A percentile compares a stretch with the other conserved stretches of the same genome.
Conservation (phyloP, 1,140 invertebrate species). For the Sarcophaga peregrina region DNA sequence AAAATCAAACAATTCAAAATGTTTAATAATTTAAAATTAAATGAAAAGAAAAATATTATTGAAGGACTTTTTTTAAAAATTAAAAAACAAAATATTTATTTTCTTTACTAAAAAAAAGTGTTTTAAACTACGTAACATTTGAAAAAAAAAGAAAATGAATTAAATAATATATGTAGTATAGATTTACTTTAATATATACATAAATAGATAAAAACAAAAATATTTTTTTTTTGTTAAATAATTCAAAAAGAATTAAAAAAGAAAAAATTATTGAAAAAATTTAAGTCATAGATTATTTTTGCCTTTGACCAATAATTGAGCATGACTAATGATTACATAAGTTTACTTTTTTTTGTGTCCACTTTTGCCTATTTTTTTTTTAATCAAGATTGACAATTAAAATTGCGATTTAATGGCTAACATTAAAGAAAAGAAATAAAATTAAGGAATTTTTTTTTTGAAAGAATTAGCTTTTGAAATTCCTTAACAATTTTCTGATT, state of each 20-base stretch:
- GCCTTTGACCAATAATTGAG: not conserved
- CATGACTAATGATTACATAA: constrained; percentile 27
- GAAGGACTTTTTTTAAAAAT: not conserved
- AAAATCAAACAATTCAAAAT: not conserved
- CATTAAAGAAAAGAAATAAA: not conserved
- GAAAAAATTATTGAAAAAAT: not conserved
- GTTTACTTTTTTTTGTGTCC: not conserved
- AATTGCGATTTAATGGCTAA: no score
- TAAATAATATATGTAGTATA: not conserved
- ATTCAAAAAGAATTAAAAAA: not conserved
- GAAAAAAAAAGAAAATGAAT: constrained; percentile 10
- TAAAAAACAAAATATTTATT: not conserved
- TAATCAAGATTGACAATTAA: no score
- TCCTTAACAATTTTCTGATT: not conserved
- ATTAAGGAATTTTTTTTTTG: not conserved
- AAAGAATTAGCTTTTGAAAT: constrained; percentile 21
- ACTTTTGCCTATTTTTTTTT: no score
- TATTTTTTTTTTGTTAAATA: not conserved
- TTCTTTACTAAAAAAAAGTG: not conserved
- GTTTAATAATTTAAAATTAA: not conserved
- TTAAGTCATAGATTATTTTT: not conserved
- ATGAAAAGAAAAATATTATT: not conserved
- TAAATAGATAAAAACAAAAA: not conserved
- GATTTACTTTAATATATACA: not conserved
- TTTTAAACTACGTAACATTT: not conserved